Conservation (phyloP, 2,113 vertebrate genomes). For the Saguinus imperator region DNA sequence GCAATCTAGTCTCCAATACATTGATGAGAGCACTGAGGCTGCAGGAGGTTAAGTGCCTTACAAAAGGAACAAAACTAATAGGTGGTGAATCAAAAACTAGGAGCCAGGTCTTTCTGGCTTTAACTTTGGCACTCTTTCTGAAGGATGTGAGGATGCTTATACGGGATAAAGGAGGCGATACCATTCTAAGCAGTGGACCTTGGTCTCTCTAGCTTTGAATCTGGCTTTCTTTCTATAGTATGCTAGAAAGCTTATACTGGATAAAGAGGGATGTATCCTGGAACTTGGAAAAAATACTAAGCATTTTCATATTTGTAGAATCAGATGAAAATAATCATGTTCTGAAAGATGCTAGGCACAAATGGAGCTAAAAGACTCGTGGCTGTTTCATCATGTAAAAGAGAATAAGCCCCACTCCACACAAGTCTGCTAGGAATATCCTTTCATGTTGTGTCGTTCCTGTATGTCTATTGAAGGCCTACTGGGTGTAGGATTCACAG, state of each 20-base stretch:
- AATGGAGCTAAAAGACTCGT: neutral
- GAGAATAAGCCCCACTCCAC: neutral
- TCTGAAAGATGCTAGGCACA: neutral
- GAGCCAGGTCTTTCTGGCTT: neutral
- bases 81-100: too few relatives aligned
- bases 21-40: neutral
- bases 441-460: neutral
- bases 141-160: neutral
- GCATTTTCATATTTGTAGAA: slow-evolving; percentile 1
- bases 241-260: neutral
- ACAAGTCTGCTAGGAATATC: neutral
- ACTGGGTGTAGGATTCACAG: neutral
- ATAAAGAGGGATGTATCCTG: neutral
- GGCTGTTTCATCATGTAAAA: neutral
- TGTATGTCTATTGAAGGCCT: neutral
- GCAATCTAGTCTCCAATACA: fast-evolving
- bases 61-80: neutral
- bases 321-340: neutral
- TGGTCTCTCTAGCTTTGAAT: neutral
- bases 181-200: neutral
- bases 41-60: neutral
- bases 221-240: neutral
- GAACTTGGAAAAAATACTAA: neutral
- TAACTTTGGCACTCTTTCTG: neutral
- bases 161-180: neutral